phyloP scores from a whole-genome alignment of 2,113 vertebrate genomes.

The Lophotis ruficrista region DNA sequence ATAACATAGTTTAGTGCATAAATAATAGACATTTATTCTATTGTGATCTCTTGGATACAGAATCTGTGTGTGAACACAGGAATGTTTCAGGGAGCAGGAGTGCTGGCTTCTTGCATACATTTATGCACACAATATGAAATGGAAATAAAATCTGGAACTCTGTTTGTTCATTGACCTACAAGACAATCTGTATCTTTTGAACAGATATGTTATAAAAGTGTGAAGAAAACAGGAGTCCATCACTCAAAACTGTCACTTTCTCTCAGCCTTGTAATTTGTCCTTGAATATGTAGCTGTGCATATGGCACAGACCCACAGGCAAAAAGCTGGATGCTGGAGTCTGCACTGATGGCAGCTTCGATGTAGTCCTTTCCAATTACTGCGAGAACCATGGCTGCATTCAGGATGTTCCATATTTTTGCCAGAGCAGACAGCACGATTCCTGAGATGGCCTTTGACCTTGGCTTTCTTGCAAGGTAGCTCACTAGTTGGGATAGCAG shows the following conservation, averaged over 20 bases:
- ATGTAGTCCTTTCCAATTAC: conserved; percentile 18
- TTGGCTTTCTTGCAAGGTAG: conserved; percentile 27
- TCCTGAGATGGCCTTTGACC: conserved; percentile 46
- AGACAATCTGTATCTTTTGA: not conserved
- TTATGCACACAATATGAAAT: not conserved
- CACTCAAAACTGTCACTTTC: conserved; percentile 51
- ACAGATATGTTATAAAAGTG: not conserved
- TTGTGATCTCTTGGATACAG: not conserved
- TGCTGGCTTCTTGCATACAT: not conserved
- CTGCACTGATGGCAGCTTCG: conserved; percentile 28
- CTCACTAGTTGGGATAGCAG: conserved; percentile 18
- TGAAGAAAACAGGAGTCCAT: conserved; percentile 35
- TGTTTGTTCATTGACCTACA: not conserved
- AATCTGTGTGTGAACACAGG: not conserved
- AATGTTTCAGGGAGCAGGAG: not conserved
- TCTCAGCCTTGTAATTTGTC: conserved; percentile 38
- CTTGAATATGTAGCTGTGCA: conserved; percentile 40
- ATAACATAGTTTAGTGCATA: not conserved
- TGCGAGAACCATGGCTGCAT: not conserved
- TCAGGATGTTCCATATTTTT: not conserved
- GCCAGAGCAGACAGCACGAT: conserved; percentile 34
- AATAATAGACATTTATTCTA: not conserved
- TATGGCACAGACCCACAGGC: conserved; percentile 66
- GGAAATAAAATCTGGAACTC: not conserved
- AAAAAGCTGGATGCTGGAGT: conserved; percentile 51